A percentile compares a stretch with the other conserved stretches of the same genome.
These are phyloP conservation scores for Cataglyphis rosenhaueri DNA, from an alignment of 2,888 invertebrate species.

Conservation along the genomic window DNA sequence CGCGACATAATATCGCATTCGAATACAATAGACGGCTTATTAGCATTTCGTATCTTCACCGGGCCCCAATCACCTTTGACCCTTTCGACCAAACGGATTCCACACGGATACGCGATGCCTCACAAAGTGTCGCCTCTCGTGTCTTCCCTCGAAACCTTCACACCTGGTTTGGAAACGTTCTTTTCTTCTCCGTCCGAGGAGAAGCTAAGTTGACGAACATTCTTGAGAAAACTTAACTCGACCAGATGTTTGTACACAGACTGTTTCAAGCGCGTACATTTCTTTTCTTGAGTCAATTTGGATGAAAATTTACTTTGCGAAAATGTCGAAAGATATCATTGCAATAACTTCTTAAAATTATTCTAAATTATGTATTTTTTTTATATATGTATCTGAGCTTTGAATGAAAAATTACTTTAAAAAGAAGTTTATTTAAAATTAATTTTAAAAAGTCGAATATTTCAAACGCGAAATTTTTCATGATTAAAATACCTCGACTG, in stretches of 20 bases:
- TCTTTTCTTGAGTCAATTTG: neutral
- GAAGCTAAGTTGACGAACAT: slow-evolving; percentile 17
- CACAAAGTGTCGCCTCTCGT: slow-evolving; percentile 38
- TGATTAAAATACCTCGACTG: slow-evolving; percentile 7
- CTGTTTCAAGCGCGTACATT: neutral
- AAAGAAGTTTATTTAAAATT: slow-evolving; percentile 10
- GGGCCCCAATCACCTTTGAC: slow-evolving; percentile 81
- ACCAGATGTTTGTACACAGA: neutral
- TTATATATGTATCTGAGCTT: neutral
- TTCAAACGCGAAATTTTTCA: neutral
- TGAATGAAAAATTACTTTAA: slow-evolving; percentile 4
- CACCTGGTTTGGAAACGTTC: slow-evolving; percentile 54
- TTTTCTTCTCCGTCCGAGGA: slow-evolving; percentile 22
- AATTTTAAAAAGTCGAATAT: slow-evolving; percentile 22
- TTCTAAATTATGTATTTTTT: slow-evolving; percentile 20
- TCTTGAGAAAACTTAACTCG: slow-evolving; percentile 5
- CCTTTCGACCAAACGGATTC: slow-evolving; percentile 67
- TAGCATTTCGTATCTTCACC: slow-evolving; percentile 79
- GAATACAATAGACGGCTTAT: slow-evolving; percentile 82
- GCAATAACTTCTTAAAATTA: neutral
- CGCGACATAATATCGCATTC: slow-evolving; percentile 74
- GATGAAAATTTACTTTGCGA: neutral
- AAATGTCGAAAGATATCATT: neutral
- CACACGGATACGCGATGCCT: slow-evolving; percentile 45
- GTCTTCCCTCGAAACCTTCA: slow-evolving; percentile 27